Conservation (phyloP, 1,140 invertebrate genomes). For the Drosophila tsacasi region DNA sequence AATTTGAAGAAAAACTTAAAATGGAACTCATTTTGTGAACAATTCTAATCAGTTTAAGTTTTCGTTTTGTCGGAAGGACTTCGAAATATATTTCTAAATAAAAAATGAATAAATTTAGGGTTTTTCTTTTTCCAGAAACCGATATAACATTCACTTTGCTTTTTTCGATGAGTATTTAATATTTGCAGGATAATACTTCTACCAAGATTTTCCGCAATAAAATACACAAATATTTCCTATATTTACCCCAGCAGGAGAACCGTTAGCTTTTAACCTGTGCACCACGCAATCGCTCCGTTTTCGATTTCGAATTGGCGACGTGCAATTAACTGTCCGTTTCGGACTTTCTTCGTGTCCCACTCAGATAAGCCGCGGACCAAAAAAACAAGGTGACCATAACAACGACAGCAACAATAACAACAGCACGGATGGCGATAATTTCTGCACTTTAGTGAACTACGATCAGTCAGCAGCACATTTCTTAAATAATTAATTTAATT, state of each 20-base stretch:
- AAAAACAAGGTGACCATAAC: slow-evolving; percentile 35
- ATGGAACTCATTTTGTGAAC: neutral
- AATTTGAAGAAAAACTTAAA: no score
- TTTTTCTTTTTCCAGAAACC: neutral
- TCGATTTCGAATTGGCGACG: slow-evolving; percentile 5
- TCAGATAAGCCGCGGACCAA: slow-evolving; percentile 35
- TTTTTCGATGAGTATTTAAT: neutral
- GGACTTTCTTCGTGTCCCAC: slow-evolving; percentile 37
- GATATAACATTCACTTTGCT: neutral
- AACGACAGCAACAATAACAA: slow-evolving; percentile 19
- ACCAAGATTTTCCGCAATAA: neutral
- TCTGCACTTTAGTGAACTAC: slow-evolving; percentile 24
- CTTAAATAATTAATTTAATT: neutral
- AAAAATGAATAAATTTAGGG: no score
- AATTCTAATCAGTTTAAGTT: neutral
- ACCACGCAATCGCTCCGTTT: slow-evolving; percentile 7
- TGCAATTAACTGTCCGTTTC: slow-evolving; percentile 12
- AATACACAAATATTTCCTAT: slow-evolving; percentile 11
- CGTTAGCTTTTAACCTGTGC: slow-evolving; percentile 13
- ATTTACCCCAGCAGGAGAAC: slow-evolving; percentile 22
- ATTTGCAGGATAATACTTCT: neutral
- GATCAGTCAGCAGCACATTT: slow-evolving; percentile 9
- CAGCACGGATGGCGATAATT: slow-evolving; percentile 35
- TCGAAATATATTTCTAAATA: neutral
- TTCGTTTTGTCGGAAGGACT: neutral